Conservation (phyloP, 2,888 invertebrate species). For the Seira musarum region DNA sequence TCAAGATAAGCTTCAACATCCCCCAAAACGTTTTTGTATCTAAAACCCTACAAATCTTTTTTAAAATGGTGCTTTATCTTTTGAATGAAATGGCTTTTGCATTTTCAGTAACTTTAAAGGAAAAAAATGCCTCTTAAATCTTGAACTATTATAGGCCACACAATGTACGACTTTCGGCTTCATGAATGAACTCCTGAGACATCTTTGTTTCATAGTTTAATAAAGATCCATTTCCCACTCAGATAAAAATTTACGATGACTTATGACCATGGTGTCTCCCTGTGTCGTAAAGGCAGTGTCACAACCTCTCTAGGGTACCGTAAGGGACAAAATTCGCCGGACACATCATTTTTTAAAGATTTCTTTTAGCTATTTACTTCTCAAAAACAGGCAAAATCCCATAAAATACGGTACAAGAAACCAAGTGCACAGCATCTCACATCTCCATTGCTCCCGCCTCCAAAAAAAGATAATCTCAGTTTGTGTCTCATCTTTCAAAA, state of each 20-base stretch:
- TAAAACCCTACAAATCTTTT: too few species aligned
- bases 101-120: neutral
- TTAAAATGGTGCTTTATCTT: slow-evolving; percentile 4
- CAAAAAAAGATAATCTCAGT: slow-evolving; percentile 29
- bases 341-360: neutral
- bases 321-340: neutral
- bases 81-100: neutral
- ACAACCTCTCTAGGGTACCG: neutral
- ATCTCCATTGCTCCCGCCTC: too few species aligned
- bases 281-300: too few species aligned
- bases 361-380: slow-evolving; percentile 8
- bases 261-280: slow-evolving; percentile 24
- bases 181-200: too few species aligned
- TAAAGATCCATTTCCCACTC: slow-evolving; percentile 14
- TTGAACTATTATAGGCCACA: too few species aligned
- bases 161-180: too few species aligned
- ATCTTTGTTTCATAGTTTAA: neutral
- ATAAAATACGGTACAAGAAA: slow-evolving; percentile 8
- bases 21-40: too few species aligned
- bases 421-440: too few species aligned
- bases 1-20: too few species aligned
- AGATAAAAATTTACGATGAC: slow-evolving; percentile 46
- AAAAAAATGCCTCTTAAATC: slow-evolving; percentile 21
- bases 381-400: too few species aligned
- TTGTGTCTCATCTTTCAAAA: slow-evolving; percentile 48